These are phyloP conservation scores for Ips typographus DNA, from an alignment of 1,140 invertebrate species.

Conservation along the genomic window DNA sequence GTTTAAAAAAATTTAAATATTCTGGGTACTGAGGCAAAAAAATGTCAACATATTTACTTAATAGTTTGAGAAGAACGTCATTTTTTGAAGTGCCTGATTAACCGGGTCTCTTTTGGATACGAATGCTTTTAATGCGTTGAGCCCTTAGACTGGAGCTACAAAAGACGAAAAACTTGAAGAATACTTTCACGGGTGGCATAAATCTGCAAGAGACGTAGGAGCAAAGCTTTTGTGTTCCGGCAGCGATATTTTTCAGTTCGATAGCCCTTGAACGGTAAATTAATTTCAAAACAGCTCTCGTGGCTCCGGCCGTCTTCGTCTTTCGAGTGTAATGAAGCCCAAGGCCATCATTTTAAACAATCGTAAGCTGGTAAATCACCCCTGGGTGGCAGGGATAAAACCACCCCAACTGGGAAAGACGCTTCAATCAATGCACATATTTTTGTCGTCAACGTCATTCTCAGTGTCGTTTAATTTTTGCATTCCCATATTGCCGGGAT, in stretches of 20 bases:
- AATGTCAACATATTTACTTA: no score
- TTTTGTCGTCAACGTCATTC: conserved; percentile 40
- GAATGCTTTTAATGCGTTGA: no score
- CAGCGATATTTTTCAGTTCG: conserved; percentile 31
- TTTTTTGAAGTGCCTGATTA: no score
- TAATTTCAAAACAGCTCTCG: conserved; percentile 29
- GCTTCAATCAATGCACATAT: conserved; percentile 34
- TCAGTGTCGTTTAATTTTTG: conserved; percentile 47
- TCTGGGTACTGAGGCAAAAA: no score
- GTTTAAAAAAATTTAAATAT: no score
- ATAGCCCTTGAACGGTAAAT: conserved; percentile 36
- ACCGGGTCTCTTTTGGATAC: no score
- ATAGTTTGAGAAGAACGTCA: no score
- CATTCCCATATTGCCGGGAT: conserved; percentile 46
- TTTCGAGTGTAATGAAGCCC: conserved; percentile 34
- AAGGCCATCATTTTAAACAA: conserved; percentile 34
- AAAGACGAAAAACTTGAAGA: conserved; percentile 2
- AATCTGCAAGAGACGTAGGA: conserved; percentile 12
- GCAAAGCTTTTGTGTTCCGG: conserved; percentile 29
- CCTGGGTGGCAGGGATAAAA: conserved; percentile 3
- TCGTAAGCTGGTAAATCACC: conserved; percentile 30
- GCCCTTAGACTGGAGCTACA: not conserved
- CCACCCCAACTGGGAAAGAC: conserved; percentile 5
- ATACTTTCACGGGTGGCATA: not conserved
- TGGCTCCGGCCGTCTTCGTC: conserved; percentile 27